Evolutionary conservation across 2,888 invertebrate genomes (phyloP), one percentile per base, ranked within the genome.

Genomic region (Troides oblongomaculatus): DNA sequence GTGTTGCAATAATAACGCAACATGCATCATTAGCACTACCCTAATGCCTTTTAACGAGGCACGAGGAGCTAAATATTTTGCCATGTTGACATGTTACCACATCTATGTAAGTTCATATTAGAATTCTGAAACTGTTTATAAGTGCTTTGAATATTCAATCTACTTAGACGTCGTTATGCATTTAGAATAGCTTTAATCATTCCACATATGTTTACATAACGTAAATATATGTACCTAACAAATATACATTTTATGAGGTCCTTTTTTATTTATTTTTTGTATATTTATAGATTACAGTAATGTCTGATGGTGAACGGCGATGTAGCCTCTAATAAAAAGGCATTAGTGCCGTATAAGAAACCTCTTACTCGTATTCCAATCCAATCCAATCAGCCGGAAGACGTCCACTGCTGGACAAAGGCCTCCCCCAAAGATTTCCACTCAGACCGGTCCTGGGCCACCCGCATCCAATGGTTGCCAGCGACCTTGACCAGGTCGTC

Each of bases 41-140:
- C 36, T 64, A 69, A 56, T 64, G 61, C 39, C 17, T 63, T 50
- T 56, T 64, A 68, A 68, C 30, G 63, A 58, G 59, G 39, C 12
- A 30, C 50, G 58, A 30, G 46, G 30, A 39, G 46, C 50, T 36
- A 50, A 50, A 68, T 68, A 68, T 62, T 46, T 63, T 63, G 62
- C 43, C 62, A 62, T 43, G 21, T 66, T 59, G 59, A 59, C 18
- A 58, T 4, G 8, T 46, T 46, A 62, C 57, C n/a, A 68, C 68
- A 66, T 68, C 46, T n/a, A 46, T 68, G 43, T 68, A 61, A 23
- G 30, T 57, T 62, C 67, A 43, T 68, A 62, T 62, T 58, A 50
- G 50, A 62, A 67, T 65, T 59, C 25, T 65, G 58, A 65, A 65
- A 25, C 46, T 59, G 25, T 65, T 46, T 59, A 59, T 43, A 58